Evolutionary conservation across 2,888 invertebrate genomes (phyloP).

Genomic region (Atrina japonica): DNA sequence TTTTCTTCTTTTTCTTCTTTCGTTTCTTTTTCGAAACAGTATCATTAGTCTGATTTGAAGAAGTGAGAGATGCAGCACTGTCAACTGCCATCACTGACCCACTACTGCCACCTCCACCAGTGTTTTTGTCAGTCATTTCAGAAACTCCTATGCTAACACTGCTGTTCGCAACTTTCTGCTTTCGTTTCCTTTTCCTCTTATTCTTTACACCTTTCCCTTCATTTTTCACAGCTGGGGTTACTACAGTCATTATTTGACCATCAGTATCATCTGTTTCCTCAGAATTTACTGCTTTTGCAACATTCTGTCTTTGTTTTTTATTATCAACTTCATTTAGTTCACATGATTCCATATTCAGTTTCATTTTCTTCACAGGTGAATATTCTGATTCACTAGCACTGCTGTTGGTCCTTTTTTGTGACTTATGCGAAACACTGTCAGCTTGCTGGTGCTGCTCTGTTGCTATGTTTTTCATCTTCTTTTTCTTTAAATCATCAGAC

Average conservation of each 20-base stretch:
- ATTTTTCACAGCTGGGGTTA: not conserved
- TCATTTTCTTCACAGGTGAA: not conserved
- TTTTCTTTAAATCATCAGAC: no score
- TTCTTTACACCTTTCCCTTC: not conserved
- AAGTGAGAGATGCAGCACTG: not conserved
- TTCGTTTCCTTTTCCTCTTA: conserved; percentile 33
- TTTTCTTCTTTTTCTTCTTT: conserved; percentile 55
- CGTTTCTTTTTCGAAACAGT: conserved; percentile 38
- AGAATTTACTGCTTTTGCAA: no score
- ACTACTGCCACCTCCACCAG: not conserved
- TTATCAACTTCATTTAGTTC: no score
- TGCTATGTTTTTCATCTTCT: no score
- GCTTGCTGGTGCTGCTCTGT: no score
- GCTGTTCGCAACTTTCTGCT: conserved; percentile 21
- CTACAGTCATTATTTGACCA: no score
- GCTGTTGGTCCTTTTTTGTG: no score
- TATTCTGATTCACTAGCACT: no score
- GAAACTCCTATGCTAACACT: not conserved
- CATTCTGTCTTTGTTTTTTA: no score
- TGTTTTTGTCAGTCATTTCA: conserved; percentile 6
- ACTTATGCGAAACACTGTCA: no score
- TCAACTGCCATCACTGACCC: not conserved
- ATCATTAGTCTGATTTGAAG: not conserved
- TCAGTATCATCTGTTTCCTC: no score
- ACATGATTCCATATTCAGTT: no score